A percentile compares a stretch with the other conserved stretches of the same genome.
Evolutionary conservation across 2,113 vertebrate species (phyloP).

Genomic region (Oncorhynchus masou): DNA sequence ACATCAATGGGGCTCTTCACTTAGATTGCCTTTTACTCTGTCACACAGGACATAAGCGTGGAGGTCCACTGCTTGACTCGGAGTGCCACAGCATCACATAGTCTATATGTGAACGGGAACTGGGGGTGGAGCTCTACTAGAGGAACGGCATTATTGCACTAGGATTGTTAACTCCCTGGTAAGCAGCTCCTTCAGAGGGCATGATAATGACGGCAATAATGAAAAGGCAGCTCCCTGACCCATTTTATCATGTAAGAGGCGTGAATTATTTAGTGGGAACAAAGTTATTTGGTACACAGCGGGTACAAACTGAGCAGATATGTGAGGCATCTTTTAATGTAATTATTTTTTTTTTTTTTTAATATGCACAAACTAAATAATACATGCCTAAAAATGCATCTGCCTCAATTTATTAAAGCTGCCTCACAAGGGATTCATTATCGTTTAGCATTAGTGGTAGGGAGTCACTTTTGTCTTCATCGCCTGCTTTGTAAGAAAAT

Average conservation of each 20-base stretch:
- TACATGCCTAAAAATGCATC: constrained; percentile 67
- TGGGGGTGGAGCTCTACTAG: neutral
- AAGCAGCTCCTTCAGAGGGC: constrained; percentile 46
- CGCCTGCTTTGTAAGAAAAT: constrained; percentile 51
- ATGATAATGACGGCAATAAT: constrained; percentile 69
- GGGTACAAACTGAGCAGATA: constrained; percentile 69
- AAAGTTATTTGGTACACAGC: constrained; percentile 77
- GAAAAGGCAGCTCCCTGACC: constrained; percentile 68
- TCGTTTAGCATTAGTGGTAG: constrained; percentile 61
- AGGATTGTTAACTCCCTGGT: neutral
- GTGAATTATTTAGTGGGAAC: constrained; percentile 76
- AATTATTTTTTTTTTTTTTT: too few relatives aligned
- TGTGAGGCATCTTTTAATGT: constrained; percentile 64
- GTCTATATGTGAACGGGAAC: neutral
- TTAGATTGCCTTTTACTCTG: constrained; percentile 11
- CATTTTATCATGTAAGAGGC: constrained; percentile 70
- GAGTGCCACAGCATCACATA: constrained; percentile 27
- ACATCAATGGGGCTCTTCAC: neutral
- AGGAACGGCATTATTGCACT: neutral
- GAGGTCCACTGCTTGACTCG: constrained; percentile 29
- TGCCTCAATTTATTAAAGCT: constrained; percentile 66
- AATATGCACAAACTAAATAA: constrained; percentile 75
- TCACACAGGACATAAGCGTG: constrained; percentile 13
- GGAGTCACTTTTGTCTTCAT: constrained; percentile 59
- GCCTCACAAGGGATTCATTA: constrained; percentile 60